phyloP scores from a whole-genome alignment of 2,888 invertebrate species.

The Amphipyra berbera region DNA sequence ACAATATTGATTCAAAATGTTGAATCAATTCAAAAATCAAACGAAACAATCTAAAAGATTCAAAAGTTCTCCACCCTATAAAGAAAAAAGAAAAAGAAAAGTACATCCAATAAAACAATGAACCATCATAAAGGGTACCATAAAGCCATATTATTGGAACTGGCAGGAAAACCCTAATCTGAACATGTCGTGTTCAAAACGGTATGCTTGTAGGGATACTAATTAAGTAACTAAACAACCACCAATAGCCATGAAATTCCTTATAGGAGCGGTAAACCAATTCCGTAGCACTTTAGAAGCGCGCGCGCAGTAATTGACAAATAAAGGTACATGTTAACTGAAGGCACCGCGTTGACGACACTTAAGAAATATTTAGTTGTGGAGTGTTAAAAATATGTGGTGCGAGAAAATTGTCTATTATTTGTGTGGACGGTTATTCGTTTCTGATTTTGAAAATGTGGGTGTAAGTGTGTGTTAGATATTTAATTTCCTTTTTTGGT shows the following conservation, averaged over 20 bases:
- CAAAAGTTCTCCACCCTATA: neutral
- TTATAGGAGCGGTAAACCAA: slow-evolving; percentile 85
- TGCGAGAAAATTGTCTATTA: slow-evolving; percentile 55
- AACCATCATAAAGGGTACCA: slow-evolving; percentile 72
- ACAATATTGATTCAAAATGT: neutral
- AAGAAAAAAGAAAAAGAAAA: slow-evolving; percentile 44
- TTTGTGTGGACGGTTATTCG: slow-evolving; percentile 31
- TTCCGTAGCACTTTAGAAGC: slow-evolving; percentile 81
- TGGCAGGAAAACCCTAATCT: slow-evolving; percentile 74
- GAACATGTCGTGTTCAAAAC: slow-evolving; percentile 73
- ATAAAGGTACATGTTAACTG: slow-evolving; percentile 77
- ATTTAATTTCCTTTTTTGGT: neutral
- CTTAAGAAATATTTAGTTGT: slow-evolving; percentile 69
- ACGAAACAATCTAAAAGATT: neutral
- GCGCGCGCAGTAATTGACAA: slow-evolving; percentile 81
- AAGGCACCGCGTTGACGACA: slow-evolving; percentile 67
- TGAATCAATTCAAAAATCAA: neutral
- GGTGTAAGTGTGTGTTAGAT: neutral
- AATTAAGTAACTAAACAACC: slow-evolving; percentile 86
- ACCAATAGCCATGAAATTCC: slow-evolving; percentile 87
- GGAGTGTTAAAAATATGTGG: slow-evolving; percentile 63
- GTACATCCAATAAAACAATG: slow-evolving; percentile 76
- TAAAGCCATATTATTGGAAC: slow-evolving; percentile 74
- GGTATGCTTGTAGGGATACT: slow-evolving; percentile 74
- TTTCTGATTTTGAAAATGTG: slow-evolving; percentile 5